Conservation (phyloP, 2,797 vertebrate species). For the Macropodus opercularis region DNA sequence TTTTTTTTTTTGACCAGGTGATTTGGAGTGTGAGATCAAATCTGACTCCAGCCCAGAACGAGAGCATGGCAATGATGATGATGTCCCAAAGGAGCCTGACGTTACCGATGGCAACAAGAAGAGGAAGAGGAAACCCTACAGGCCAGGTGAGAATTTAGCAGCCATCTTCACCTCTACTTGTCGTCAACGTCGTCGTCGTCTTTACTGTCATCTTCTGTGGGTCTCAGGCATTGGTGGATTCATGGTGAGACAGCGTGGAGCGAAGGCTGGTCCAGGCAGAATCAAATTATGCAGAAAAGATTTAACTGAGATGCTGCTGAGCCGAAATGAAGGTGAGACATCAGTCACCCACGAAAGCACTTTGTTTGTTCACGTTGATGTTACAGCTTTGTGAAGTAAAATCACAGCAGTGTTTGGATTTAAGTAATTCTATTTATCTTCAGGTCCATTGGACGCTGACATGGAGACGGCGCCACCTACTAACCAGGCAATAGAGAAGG, state of each 20-base stretch:
- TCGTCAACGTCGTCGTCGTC: background rate
- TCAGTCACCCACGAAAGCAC: background rate
- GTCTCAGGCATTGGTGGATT: conserved; percentile 94
- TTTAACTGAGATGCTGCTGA: conserved; percentile 65
- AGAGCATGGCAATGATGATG: conserved; percentile 82
- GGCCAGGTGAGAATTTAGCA: conserved; percentile 85
- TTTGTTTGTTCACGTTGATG: background rate
- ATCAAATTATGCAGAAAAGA: conserved; percentile 76
- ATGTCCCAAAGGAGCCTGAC: conserved; percentile 84
- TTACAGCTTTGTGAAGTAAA: background rate
- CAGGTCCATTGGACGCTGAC: conserved; percentile 83
- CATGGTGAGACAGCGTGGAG: conserved; percentile 97
- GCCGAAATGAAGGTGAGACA: conserved; percentile 86
- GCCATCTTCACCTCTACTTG: background rate
- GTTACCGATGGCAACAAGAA: conserved; percentile 87
- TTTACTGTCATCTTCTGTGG: background rate
- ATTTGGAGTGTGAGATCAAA: conserved; percentile 91
- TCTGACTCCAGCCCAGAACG: conserved; percentile 97
- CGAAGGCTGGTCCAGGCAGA: conserved; percentile 89
- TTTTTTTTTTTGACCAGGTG: conserved; percentile 37
- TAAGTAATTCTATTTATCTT: background rate
- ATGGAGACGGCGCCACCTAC: conserved; percentile 80
- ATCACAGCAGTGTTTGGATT: no score
- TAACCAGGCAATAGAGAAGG: conserved; percentile 87
- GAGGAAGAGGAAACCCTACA: conserved; percentile 95